Evolutionary conservation across 1,140 invertebrate species (phyloP), one percentile per base, ranked within the genome.

Genomic region (Zaprionus nigranus): DNA sequence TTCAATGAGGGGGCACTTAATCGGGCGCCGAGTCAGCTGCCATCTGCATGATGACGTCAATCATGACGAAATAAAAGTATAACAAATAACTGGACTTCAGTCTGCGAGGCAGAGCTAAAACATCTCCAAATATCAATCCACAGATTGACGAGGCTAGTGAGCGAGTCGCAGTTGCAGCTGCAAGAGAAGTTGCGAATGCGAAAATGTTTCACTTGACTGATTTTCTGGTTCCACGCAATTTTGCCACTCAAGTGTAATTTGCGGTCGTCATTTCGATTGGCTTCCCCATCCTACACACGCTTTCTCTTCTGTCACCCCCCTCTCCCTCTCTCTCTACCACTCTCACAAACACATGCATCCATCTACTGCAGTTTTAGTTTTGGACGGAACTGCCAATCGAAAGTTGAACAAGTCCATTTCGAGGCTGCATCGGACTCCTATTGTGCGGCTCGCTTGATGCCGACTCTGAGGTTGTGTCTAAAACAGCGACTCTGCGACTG

Each of bases 181-280:
- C 57, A 67, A 73, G 58, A 68, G 58, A 30, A 68, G 66, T 56
- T 61, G 66, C 72, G 65, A 75, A 75, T 61, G 66, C 72, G 65
- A 75, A 75, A 81, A 51, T 81, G 66, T 64, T 74, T 66, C 82
- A 65, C 78, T 81, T 65, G 59, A 81, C 82, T 85, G 82, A 81
- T 54, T 85, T 74, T 65, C 64, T 60, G 72, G 63, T 26, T 60
- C 49, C 76, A 64, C 78, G 82, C 82, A 85, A 78, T 85, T 85
- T 85, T 85, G 82, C 69, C 82, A 85, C 82, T 85, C 82, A 85
- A 85, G 70, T 85, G 82, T 85, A 85, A 85, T 85, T 85, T 84
- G 82, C 79, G 79, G 82, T 79, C 72, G 72, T 79, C 76, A 70
- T 86, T 82, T 71, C 66, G 36, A 70, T 70, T 70, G 40, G 54